Evolutionary conservation across 2,888 invertebrate genomes (phyloP), one percentile per base, ranked within the genome.

Genomic region (Drosophila maculinotata): DNA sequence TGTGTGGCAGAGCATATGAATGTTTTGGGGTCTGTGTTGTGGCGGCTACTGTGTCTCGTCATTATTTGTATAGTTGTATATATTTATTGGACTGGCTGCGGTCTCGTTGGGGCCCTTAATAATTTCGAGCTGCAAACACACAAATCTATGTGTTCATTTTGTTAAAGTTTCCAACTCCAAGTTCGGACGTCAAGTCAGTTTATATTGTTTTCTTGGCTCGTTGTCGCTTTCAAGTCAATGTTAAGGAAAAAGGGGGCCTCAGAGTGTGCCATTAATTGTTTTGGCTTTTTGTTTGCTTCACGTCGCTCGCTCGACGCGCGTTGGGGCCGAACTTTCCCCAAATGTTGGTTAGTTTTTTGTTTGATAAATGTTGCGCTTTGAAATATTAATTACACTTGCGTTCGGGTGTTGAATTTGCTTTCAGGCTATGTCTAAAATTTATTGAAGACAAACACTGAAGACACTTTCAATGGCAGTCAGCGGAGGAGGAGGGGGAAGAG

Each of bases 231-330:
- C 52, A 31, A 54, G n/a, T n/a, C n/a, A n/a, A n/a, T n/a, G n/a
- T n/a, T n/a, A n/a, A n/a, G n/a, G n/a, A n/a, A n/a, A n/a, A n/a
- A n/a, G n/a, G n/a, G n/a, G n/a, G 31, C 39, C 62, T 63, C 53
- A 77, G 81, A 83, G 82, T 83, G 88, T 83, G 82, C 88, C 82
- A 87, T 83, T 88, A 87, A 83, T 83, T 83, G 88, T 69, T 84
- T 75, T 72, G 48, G 52, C 36, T 60, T 64, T 53, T 64, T 67
- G 47, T 71, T 48, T 42, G 53, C 30, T 15, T 51, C 52, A 45
- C 52, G 53, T 51, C 45, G 51, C 47, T n/a, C n/a, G 17, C 23
- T 41, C 14, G 42, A 14, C 15, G 51, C 60, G 31, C 42, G 45
- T 48, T 47, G 49, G 31, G 47, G 71, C 65, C 64, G 82, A 20